These are phyloP conservation scores for Denticeps clupeoides DNA, from an alignment of 2,797 vertebrate genomes.

Conservation along the genomic window DNA sequence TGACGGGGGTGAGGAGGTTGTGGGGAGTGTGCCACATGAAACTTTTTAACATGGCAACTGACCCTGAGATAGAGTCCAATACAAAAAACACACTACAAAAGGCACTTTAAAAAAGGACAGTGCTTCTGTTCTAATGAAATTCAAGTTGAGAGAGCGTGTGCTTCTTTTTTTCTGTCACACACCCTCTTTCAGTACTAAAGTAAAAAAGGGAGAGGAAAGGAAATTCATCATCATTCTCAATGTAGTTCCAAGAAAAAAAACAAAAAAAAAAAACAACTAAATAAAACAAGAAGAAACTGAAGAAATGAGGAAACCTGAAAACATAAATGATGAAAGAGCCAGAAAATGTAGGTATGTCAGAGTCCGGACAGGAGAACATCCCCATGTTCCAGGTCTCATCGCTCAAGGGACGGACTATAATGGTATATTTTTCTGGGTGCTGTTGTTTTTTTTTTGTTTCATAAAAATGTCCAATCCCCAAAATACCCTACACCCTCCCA, in stretches of 20 bases:
- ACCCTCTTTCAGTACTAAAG: slow-evolving; percentile 32
- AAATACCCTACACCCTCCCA: background rate
- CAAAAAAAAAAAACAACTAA: slow-evolving; percentile 18
- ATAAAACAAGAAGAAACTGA: background rate
- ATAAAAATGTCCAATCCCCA: background rate
- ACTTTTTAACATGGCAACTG: slow-evolving; percentile 60
- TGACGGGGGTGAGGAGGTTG: slow-evolving; percentile 26
- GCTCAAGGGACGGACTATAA: too few relatives aligned
- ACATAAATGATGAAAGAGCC: background rate
- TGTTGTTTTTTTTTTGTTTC: background rate
- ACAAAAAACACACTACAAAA: slow-evolving; percentile 88
- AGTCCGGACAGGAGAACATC: too few relatives aligned
- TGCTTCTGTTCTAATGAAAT: slow-evolving; percentile 93
- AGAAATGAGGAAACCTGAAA: background rate
- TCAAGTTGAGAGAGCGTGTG: slow-evolving; percentile 71
- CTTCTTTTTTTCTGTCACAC: slow-evolving; percentile 21
- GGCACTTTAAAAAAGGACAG: slow-evolving; percentile 99
- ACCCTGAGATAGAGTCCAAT: slow-evolving; percentile 96
- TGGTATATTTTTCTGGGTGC: too few relatives aligned
- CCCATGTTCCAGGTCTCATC: too few relatives aligned
- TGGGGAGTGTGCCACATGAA: slow-evolving; percentile 38
- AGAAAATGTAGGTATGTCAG: background rate
- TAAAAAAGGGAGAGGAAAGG: too few relatives aligned
- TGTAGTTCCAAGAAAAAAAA: slow-evolving; percentile 34
- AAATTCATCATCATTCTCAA: too few relatives aligned